Percentiles rank a stretch among this genome's conserved stretches.
phyloP scores from a whole-genome alignment of 2,888 invertebrate species.

The Stenodera caucasica region DNA sequence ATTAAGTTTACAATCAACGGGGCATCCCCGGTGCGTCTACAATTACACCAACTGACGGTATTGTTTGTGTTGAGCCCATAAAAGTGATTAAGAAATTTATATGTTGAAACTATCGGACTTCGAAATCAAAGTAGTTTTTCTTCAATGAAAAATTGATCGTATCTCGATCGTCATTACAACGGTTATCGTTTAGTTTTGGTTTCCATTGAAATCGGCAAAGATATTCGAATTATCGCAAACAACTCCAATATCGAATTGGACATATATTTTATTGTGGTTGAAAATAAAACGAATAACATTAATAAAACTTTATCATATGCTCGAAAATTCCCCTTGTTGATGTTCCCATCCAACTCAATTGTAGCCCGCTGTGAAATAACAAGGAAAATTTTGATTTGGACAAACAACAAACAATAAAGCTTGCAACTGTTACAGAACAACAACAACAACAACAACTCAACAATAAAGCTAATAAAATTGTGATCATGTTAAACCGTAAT shows the following conservation, averaged over 20 bases:
- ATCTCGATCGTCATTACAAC: no score
- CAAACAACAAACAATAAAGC: background rate
- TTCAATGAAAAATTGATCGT: no score
- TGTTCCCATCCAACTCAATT: background rate
- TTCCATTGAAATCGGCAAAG: no score
- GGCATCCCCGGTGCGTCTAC: background rate
- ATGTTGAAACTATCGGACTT: background rate
- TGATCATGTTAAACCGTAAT: background rate
- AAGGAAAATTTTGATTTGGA: constrained; percentile 14
- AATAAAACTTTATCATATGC: background rate
- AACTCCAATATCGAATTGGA: no score
- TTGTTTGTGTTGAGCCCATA: constrained; percentile 6
- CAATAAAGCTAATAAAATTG: background rate
- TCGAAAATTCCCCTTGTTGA: constrained; percentile 9
- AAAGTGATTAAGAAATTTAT: constrained; percentile 2
- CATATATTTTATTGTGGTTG: no score
- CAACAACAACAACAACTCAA: no score
- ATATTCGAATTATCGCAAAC: no score
- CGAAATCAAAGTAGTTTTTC: no score
- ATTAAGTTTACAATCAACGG: constrained; percentile 30
- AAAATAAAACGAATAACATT: background rate
- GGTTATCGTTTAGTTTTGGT: no score
- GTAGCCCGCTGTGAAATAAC: constrained; percentile 14
- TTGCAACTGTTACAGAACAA: background rate
- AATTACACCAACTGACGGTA: constrained; percentile 3